Evolutionary conservation across 2,113 vertebrate genomes (phyloP), one percentile per base, ranked within the genome.

Genomic region (Diadophis punctatus): DNA sequence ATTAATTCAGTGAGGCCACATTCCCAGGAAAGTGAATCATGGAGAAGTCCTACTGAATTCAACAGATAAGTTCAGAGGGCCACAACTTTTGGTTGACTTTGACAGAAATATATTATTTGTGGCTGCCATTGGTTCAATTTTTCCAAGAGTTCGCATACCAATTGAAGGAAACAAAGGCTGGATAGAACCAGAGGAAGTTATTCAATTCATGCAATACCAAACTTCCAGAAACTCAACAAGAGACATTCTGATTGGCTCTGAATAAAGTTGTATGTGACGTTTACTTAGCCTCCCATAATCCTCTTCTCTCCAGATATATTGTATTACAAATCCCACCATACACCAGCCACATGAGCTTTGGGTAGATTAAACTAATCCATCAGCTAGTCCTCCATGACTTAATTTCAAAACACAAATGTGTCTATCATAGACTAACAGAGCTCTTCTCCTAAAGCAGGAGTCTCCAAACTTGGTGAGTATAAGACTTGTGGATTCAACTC

Each of bases 1-100:
- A 43, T 55, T 91, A 86, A 90, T 46, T 93, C 94, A 94, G 89
- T n/a, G 92, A 87, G 3, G n/a, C n/a, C 91, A 93, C 25, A 84
- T 84, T 52, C 34, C 90, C 39, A 39, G 39, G 51, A 46, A 84
- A 80, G n/a, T 52, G 18, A 90, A 51, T 90, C 48, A 55, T 20
- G n/a, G 22, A 23, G 11, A 53, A 90, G n/a, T 53, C 68, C 68
- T 74, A 46, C 7, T 53, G n/a, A 51, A 91, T 86, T 58, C 80
- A 91, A 46, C 43, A 48, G 16, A 11, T 39, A 60, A 22, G 20
- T 91, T 63, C 46, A 84, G 46, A 22, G 49, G 46, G 49, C 55
- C 85, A 27, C 30, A 91, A 58, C n/a, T 49, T 87, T 63, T 87
- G 55, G 43, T 23, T 90, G 89, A 34, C 63, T n/a, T 51, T 39